phyloP scores from a whole-genome alignment of 2,113 vertebrate species.

The Melanerpes aurifrons region DNA sequence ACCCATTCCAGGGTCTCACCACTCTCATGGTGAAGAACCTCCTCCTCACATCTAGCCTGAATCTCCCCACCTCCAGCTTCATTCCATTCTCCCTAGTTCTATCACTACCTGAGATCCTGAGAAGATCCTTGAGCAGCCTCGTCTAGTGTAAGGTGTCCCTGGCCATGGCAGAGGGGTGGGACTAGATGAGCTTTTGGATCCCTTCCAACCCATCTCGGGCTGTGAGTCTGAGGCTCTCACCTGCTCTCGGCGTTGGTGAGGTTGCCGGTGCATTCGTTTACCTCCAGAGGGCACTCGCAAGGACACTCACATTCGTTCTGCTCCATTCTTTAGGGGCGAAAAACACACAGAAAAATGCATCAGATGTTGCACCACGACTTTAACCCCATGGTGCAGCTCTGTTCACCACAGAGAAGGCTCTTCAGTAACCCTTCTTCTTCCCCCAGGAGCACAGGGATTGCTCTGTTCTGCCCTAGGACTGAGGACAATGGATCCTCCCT shows the following conservation, averaged over 20 bases:
- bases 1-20: too few species aligned
- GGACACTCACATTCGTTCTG: conserved; percentile 99
- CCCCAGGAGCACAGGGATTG: not conserved
- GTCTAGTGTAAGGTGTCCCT: not conserved
- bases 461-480: not conserved
- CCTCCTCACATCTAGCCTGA: too few species aligned
- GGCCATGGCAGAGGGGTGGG: not conserved
- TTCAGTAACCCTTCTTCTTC: not conserved
- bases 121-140: not conserved
- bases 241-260: conserved; percentile 96
- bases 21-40: too few species aligned
- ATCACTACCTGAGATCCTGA: too few species aligned
- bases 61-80: too few species aligned
- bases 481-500: not conserved
- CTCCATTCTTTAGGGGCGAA: conserved; percentile 87
- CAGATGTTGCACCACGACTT: not conserved
- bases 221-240: conserved; percentile 53
- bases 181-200: not conserved
- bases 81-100: too few species aligned
- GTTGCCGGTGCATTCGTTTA: conserved; percentile 97
- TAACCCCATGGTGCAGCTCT: rapidly evolving
- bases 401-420: not conserved
- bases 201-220: not conserved
- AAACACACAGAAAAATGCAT: not conserved
- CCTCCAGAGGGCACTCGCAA: conserved; percentile 98